Percentiles rank a stretch among this genome's conserved stretches.
Conservation (phyloP, 2,113 vertebrate genomes). For the Clarias macrocephalus region DNA sequence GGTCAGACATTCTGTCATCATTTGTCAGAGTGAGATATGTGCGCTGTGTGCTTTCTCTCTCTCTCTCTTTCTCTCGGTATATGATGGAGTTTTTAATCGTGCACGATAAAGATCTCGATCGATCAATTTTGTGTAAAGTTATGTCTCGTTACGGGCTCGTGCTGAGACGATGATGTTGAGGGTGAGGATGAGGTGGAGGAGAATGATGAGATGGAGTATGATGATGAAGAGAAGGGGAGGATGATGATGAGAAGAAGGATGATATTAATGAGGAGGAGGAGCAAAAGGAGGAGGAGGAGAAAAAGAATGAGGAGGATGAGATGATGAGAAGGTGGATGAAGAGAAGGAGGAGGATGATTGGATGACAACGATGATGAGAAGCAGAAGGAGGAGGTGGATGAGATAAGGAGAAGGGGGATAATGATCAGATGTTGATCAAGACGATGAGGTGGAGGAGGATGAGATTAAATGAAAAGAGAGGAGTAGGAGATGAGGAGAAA, state of each 20-base stretch:
- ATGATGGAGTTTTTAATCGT: constrained; percentile 4
- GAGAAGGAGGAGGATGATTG: too few relatives aligned
- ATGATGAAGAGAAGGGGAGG: neutral
- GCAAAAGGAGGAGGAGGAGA: too few relatives aligned
- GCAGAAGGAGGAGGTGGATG: too few relatives aligned
- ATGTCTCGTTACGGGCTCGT: neutral
- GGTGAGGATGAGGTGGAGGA: too few relatives aligned
- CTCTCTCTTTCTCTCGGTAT: neutral
- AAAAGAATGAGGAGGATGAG: neutral
- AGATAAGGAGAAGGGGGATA: too few relatives aligned
- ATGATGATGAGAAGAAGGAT: neutral
- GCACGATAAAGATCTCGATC: neutral
- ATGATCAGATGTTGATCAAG: too few relatives aligned
- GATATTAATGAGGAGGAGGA: too few relatives aligned
- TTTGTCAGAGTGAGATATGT: neutral
- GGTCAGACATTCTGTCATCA: constrained; percentile 10
- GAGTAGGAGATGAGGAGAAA: neutral
- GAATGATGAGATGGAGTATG: neutral
- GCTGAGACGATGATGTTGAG: constrained; percentile 47
- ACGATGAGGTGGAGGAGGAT: too few relatives aligned
- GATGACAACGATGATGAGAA: too few relatives aligned
- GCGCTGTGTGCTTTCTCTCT: neutral
- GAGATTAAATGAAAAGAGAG: too few relatives aligned
- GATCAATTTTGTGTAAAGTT: neutral
- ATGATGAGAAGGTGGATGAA: neutral